Evolutionary conservation across 2,797 vertebrate species (phyloP).

Genomic region (Manis javanica): DNA sequence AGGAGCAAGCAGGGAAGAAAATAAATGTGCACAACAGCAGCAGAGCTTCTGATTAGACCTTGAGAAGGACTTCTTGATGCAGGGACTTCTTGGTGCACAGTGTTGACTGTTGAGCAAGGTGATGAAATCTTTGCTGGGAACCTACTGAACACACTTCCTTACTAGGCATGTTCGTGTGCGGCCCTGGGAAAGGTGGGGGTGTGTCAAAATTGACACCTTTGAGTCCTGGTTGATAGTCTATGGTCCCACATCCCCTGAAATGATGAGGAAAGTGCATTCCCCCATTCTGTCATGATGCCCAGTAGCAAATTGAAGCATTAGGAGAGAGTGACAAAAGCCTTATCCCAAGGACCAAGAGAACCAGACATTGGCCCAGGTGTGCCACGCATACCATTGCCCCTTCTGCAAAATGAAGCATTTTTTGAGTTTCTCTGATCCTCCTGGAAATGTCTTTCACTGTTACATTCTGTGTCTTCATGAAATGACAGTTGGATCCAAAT

Average conservation of each 20-base stretch:
- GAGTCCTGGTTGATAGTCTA: background rate
- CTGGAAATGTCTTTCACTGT: background rate
- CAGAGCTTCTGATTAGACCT: background rate
- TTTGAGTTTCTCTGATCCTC: background rate
- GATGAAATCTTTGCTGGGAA: background rate
- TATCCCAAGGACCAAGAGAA: background rate
- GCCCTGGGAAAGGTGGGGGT: conserved; percentile 10
- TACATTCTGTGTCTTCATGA: background rate
- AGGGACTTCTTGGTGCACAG: background rate
- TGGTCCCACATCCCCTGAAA: background rate
- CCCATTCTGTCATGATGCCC: background rate
- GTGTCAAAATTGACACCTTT: background rate
- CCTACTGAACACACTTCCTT: background rate
- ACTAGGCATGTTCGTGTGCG: background rate
- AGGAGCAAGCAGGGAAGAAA: background rate
- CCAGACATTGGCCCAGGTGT: background rate
- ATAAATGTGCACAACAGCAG: background rate
- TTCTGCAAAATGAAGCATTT: background rate
- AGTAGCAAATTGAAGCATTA: fast-evolving
- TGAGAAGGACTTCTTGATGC: background rate
- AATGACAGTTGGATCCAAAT: background rate
- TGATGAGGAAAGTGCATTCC: background rate
- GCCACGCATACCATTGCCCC: background rate
- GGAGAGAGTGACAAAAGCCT: background rate
- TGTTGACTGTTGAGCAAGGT: background rate